phyloP scores from a whole-genome alignment of 35 echinoderm and acorn worm species.

The Anneissia japonica region DNA sequence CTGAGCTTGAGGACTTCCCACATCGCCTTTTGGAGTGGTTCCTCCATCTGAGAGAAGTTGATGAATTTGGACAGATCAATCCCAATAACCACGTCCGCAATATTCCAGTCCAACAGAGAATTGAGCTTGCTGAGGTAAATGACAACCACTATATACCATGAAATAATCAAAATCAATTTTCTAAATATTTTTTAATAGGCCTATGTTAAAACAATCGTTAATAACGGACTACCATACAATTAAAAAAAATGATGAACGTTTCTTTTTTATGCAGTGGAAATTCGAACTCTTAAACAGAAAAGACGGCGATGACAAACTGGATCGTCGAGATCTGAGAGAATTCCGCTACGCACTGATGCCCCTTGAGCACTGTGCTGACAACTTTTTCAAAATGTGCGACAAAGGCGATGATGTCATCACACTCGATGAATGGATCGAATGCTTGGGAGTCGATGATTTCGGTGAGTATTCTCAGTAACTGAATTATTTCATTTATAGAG shows the following conservation, averaged over 20 bases:
- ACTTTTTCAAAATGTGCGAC: constrained; percentile 71
- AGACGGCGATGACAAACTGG: constrained; percentile 40
- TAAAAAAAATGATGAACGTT: too few species aligned
- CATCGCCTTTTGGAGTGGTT: constrained; percentile 93
- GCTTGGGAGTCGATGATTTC: constrained; percentile 25
- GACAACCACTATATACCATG: too few species aligned
- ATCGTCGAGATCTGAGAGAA: constrained; percentile 57
- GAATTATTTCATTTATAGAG: too few species aligned
- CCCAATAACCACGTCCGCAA: constrained; percentile 53
- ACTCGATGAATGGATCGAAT: constrained; percentile 59
- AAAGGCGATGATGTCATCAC: constrained; percentile 45
- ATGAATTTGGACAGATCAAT: constrained; percentile 64
- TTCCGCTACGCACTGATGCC: constrained; percentile 96
- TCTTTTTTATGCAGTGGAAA: constrained; percentile 72
- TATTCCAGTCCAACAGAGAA: constrained; percentile 3
- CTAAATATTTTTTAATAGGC: too few species aligned
- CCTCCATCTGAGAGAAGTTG: constrained; percentile 67
- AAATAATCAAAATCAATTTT: too few species aligned
- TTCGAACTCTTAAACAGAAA: constrained; percentile 71
- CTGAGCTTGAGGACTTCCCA: constrained; percentile 76
- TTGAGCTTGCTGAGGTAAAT: constrained; percentile 46
- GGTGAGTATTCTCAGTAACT: neutral
- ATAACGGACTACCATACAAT: too few species aligned
- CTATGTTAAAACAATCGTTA: too few species aligned
- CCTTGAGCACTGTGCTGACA: constrained; percentile 75